Base-by-base conservation (phyloP, 2,113 vertebrate species). In the Hymenochirus boettgeri region DNA sequence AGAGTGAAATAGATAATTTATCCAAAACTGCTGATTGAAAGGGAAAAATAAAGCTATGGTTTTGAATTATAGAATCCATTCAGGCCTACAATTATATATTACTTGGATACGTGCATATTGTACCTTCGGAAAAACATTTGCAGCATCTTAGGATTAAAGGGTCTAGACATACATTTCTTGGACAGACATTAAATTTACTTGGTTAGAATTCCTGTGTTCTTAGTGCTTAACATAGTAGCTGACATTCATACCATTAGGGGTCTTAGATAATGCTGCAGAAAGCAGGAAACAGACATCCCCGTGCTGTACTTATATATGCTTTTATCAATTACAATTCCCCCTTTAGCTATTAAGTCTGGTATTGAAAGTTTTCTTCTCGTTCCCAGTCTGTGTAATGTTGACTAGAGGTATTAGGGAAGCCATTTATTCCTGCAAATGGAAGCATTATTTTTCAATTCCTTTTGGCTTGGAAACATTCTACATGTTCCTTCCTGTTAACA, bases 211-310 rank as follows among this genome's bases (percentile, higher is more conserved):
- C 46, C n/a, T 42, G 57, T n/a, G 18, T 33, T 21, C 60, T 67
- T n/a, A 59, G 33, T 31, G 47, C 52, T 60, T 47, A 60, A 67
- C 60, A 58, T 58, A 47, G 29, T 50, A 21, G 46, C 25, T 26
- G 48, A 53, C 33, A 53, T 67, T 60, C 57, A 60, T 27, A 53
- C 33, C 65, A 67, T 67, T 67, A 59, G 65, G 46, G 55, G 52
- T 59, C 65, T 50, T 60, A 60, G 65, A 57, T 60, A 67, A 53
- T 60, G 56, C 55, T 31, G 52, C 55, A 39, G 46, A 39, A 47
- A 37, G 46, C 65, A 67, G 65, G 57, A 67, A 60, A 67, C 59
- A 31, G 19, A 59, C 11, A 11, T 23, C 35, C 10, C n/a, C n/a
- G 18, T 21, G 46, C 65, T 13, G 29, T 10, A 57, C 56, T 52